Conservation (phyloP, 2,113 vertebrate genomes). For the Triplophysa siluroides region DNA sequence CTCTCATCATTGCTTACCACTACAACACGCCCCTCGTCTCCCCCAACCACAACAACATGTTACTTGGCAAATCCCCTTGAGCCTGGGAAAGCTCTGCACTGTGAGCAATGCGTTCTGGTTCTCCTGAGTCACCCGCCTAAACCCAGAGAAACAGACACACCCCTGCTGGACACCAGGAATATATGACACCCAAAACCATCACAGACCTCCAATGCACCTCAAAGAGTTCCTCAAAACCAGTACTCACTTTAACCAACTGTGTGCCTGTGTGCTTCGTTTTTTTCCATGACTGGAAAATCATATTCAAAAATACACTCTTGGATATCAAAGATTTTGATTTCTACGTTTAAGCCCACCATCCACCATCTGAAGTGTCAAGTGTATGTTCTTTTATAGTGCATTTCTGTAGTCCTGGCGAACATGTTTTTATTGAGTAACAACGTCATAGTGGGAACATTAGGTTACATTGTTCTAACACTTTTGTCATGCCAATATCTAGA, state of each 20-base stretch:
- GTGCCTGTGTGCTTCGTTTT: background rate
- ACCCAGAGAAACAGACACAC: constrained; percentile 47
- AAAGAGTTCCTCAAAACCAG: background rate
- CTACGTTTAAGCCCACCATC: background rate
- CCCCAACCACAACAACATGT: constrained; percentile 50
- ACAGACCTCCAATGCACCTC: background rate
- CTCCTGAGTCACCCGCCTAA: constrained; percentile 59
- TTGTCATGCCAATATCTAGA: constrained; percentile 62
- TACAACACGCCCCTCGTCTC: constrained; percentile 53
- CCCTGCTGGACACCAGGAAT: constrained; percentile 35
- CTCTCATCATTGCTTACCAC: constrained; percentile 37
- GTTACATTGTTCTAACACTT: constrained; percentile 63
- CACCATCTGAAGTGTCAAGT: background rate
- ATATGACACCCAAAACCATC: background rate
- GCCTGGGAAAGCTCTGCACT: constrained; percentile 59
- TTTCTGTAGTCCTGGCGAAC: constrained; percentile 29
- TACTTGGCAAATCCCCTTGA: constrained; percentile 61
- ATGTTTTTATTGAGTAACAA: constrained; percentile 46
- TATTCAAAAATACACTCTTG: background rate
- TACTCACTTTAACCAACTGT: background rate
- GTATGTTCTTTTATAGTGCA: constrained; percentile 10
- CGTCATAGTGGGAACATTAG: constrained; percentile 59
- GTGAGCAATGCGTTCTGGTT: constrained; percentile 59
- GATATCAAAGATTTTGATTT: background rate
- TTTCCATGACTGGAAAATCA: background rate